A percentile compares a stretch with the other conserved stretches of the same genome.
These are phyloP conservation scores for Drosophila elegans DNA, from an alignment of 1,140 invertebrate genomes.

Conservation along the genomic window DNA sequence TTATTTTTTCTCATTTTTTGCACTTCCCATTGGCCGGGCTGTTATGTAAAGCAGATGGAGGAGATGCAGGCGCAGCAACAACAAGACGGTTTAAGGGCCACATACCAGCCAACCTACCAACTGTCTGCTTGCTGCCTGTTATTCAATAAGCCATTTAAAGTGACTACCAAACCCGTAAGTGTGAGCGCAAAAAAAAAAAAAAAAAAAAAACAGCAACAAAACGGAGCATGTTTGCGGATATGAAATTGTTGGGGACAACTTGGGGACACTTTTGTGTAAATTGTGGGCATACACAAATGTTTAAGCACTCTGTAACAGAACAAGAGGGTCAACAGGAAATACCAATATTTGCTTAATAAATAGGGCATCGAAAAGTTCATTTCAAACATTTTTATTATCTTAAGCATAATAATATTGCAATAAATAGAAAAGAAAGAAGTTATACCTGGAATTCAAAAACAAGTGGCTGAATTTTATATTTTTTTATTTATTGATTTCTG, in stretches of 20 bases:
- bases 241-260: conserved; percentile 42
- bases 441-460: too few relatives aligned
- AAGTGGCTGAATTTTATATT: too few relatives aligned
- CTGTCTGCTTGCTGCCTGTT: conserved; percentile 35
- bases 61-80: conserved; percentile 32
- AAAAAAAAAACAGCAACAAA: conserved; percentile 38
- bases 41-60: conserved; percentile 70
- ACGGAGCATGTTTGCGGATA: conserved; percentile 70
- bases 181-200: conserved; percentile 16
- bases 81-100: conserved; percentile 31
- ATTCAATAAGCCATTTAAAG: conserved; percentile 55
- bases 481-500: too few relatives aligned
- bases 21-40: conserved; percentile 40
- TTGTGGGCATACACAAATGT: conserved; percentile 6
- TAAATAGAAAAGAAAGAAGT: too few relatives aligned
- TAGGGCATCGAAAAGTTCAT: not conserved
- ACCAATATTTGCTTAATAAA: conserved; percentile 27
- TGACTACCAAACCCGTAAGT: conserved; percentile 30
- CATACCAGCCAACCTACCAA: conserved; percentile 27
- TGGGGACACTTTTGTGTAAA: conserved; percentile 8
- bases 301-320: conserved; percentile 11
- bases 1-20: conserved; percentile 38
- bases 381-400: not conserved
- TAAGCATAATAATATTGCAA: too few relatives aligned
- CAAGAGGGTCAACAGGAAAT: conserved; percentile 20